Evolutionary conservation across 2,113 vertebrate genomes (phyloP), one percentile per base, ranked within the genome.

Genomic region (Daphoenositta chrysoptera): DNA sequence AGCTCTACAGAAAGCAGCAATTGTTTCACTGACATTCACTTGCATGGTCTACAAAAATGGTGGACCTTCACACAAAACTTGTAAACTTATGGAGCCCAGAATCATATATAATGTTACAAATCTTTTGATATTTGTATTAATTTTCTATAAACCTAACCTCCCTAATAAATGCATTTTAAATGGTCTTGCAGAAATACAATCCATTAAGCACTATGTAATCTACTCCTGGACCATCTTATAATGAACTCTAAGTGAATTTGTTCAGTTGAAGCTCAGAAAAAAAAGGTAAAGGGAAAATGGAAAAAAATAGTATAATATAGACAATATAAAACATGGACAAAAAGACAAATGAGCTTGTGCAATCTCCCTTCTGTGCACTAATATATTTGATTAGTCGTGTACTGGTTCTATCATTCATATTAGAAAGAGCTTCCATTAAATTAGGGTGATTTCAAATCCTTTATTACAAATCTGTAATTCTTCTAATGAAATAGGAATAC

Each of bases 171-270:
- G 81, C 58, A 47, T 91, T 93, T 91, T 69, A 66, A 82, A 82
- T 69, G 87, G 35, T 57, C 77, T 90, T 92, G 89, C 76, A 95
- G 83, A 96, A 94, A 90, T 87, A 51, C 65, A 96, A 87, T 94
- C 90, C 84, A 94, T 96, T 96, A 95, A 90, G 92, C 21, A 30
- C 73, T 50, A 7, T 54, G 79, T 91, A 91, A 91, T 94, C 92
- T 91, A 92, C 78, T 93, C 83, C 70, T 79, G 65, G 80, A 69
- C 79, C 5, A 0, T 94, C 48, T 76, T 61, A 47, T 63, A 94
- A 95, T 92, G 93, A 94, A 76, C 76, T n/a, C 37, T 93, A 96
- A 97, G 68, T 95, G 63, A 80, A 96, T 97, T 94, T 94, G 72
- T 61, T 79, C 83, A 65, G 60, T 64, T 76, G 63, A 90, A 86